Evolutionary conservation across 2,888 invertebrate species (phyloP).

Genomic region (Andrena chrysosceles): DNA sequence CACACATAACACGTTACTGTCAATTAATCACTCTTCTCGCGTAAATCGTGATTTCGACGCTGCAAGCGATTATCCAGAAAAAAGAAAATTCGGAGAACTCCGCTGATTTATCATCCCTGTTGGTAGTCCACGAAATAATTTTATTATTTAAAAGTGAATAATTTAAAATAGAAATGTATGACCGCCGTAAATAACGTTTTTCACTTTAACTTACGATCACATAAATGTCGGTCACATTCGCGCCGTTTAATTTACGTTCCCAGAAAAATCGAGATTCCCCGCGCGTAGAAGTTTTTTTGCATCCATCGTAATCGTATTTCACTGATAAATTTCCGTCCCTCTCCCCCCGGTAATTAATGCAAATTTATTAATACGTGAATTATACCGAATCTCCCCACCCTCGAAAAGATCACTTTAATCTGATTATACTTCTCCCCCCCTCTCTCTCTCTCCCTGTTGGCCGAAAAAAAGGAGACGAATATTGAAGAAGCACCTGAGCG

Average conservation of each 20-base stretch:
- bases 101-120: not conserved
- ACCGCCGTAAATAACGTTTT: not conserved
- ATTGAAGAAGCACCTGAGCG: slow-evolving; percentile 31
- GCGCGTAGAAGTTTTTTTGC: not conserved
- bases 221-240: slow-evolving; percentile 5
- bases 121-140: not conserved
- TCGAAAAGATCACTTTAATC: slow-evolving; percentile 35
- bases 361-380: slow-evolving; percentile 53
- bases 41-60: not conserved
- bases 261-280: not conserved
- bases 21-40: not conserved
- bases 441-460: not conserved
- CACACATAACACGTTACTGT: no score
- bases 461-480: slow-evolving; percentile 20
- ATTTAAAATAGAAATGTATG: slow-evolving; percentile 19
- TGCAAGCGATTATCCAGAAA: not conserved
- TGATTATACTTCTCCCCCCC: slow-evolving; percentile 15
- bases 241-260: slow-evolving; percentile 9
- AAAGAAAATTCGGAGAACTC: slow-evolving; percentile 2
- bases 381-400: slow-evolving; percentile 13
- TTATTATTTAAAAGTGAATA: slow-evolving; percentile 11
- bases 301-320: not conserved
- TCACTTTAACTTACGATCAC: not conserved
- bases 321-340: not conserved
- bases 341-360: slow-evolving; percentile 30